Percentiles rank a stretch among this genome's conserved stretches.
These are phyloP conservation scores for Xanthostigma xanthostigma DNA, from an alignment of 2,888 invertebrate genomes.

Conservation along the genomic window DNA sequence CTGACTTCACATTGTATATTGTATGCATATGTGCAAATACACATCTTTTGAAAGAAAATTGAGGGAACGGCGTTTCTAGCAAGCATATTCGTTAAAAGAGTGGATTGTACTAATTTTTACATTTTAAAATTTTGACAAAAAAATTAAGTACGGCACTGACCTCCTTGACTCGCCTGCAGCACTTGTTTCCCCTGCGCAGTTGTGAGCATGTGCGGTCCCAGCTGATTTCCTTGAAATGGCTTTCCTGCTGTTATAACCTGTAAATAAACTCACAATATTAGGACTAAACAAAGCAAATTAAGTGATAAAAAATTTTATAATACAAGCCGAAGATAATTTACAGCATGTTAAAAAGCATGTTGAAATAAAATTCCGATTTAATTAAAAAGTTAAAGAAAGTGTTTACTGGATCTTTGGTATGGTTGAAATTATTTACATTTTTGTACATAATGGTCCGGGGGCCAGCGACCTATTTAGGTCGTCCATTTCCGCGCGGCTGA, in stretches of 20 bases:
- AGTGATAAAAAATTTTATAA: neutral
- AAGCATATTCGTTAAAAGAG: too few species aligned
- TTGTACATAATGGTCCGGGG: too few species aligned
- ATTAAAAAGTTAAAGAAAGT: too few species aligned
- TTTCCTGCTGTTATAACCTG: slow-evolving; percentile 73
- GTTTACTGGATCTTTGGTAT: too few species aligned
- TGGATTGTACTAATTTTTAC: too few species aligned
- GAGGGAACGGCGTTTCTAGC: too few species aligned
- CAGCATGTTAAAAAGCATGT: neutral
- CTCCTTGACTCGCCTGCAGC: slow-evolving; percentile 44
- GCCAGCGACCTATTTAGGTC: too few species aligned
- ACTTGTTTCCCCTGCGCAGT: slow-evolving; percentile 62
- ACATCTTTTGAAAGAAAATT: too few species aligned
- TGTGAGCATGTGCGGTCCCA: slow-evolving; percentile 66
- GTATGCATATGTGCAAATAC: too few species aligned
- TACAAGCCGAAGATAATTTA: slow-evolving; percentile 1
- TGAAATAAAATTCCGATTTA: neutral
- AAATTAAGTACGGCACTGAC: slow-evolving; percentile 24
- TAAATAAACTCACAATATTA: slow-evolving; percentile 14
- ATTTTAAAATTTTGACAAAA: neutral
- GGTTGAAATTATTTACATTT: too few species aligned
- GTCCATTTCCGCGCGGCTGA: too few species aligned
- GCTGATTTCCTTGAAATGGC: slow-evolving; percentile 65
- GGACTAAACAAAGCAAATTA: slow-evolving; percentile 21
- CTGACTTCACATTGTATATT: too few species aligned